Percentiles rank a stretch among this genome's conserved stretches.
Conservation (phyloP, 2,888 invertebrate species). For the Frankliniella intonsa region DNA sequence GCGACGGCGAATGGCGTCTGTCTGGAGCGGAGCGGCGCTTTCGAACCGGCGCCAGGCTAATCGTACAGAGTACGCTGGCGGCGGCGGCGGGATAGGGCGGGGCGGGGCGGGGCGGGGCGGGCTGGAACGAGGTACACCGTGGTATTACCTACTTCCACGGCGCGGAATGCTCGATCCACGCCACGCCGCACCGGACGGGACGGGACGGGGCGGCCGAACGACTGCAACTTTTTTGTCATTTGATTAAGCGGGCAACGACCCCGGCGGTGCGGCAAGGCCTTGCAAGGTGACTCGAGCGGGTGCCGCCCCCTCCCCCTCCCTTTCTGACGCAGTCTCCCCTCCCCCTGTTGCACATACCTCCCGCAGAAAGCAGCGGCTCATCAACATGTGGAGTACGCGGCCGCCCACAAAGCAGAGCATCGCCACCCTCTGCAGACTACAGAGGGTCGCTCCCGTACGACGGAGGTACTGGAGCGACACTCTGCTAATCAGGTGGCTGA, state of each 20-base stretch:
- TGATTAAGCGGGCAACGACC: slow-evolving; percentile 9
- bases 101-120: background rate
- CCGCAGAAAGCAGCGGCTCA: background rate
- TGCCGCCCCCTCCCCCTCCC: background rate
- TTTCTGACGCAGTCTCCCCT: background rate
- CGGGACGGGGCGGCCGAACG: background rate
- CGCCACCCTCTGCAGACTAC: no score
- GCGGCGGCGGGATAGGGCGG: background rate
- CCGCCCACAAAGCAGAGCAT: no score
- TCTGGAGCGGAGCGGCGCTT: background rate
- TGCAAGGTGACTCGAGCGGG: background rate
- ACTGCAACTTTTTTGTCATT: slow-evolving; percentile 5
- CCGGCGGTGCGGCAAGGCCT: background rate
- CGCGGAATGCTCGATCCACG: background rate
- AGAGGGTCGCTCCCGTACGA: no score
- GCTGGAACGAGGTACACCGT: background rate
- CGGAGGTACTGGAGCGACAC: no score
- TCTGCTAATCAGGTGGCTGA: no score
- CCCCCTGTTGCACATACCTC: background rate
- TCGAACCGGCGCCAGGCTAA: background rate
- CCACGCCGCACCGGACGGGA: background rate
- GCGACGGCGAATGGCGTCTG: background rate
- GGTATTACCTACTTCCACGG: background rate
- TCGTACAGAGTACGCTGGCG: background rate
- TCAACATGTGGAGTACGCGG: background rate